Conservation (phyloP, 2,113 vertebrate genomes). For the Tursiops truncatus region DNA sequence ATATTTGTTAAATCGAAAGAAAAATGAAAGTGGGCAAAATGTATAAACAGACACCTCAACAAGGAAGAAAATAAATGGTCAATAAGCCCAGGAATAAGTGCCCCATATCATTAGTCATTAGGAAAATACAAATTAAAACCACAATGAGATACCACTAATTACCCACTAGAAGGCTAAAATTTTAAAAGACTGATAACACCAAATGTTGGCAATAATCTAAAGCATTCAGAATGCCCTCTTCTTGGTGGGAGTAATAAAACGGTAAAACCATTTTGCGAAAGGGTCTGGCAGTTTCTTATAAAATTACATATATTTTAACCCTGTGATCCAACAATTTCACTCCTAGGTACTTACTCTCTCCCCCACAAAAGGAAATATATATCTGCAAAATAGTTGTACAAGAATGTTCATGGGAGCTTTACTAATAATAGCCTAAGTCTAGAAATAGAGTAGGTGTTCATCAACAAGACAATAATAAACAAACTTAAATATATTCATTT, state of each 20-base stretch:
- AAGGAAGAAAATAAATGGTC: neutral
- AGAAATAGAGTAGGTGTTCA: neutral
- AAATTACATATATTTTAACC: neutral
- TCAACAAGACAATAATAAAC: neutral
- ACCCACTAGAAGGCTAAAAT: neutral
- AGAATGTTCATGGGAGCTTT: neutral
- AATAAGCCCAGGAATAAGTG: neutral
- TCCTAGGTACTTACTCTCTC: accelerated
- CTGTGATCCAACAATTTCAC: neutral
- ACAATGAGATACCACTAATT: neutral
- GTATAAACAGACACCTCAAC: neutral
- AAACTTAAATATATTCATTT: neutral
- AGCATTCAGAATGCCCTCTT: neutral
- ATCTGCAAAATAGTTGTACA: neutral
- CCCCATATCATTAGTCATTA: neutral
- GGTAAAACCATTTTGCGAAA: neutral
- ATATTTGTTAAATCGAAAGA: neutral
- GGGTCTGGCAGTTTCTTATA: neutral
- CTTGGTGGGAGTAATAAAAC: neutral
- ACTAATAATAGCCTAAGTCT: neutral
- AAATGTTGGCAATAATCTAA: neutral
- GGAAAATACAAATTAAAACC: neutral
- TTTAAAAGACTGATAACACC: neutral
- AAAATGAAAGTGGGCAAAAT: neutral
- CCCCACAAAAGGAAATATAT: neutral